Conservation (phyloP, 2,113 vertebrate species). For the Morone saxatilis region DNA sequence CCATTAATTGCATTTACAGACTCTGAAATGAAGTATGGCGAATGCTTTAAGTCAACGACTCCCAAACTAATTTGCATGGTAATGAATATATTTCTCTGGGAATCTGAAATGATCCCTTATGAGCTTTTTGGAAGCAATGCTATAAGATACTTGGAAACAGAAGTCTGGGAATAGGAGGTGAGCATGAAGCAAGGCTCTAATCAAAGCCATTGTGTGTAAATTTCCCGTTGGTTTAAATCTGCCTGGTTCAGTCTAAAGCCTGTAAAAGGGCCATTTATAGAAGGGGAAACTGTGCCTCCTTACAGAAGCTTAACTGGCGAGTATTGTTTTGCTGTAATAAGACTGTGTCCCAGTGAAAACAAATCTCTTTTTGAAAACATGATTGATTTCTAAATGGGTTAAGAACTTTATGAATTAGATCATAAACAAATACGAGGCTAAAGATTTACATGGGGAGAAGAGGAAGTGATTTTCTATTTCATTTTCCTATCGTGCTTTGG, state of each 20-base stretch:
- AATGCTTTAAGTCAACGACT: conserved; percentile 84
- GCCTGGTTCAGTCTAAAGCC: conserved; percentile 55
- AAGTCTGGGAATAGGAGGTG: conserved; percentile 71
- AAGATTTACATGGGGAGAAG: conserved; percentile 13
- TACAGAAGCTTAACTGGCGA: conserved; percentile 41
- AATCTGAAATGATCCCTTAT: conserved; percentile 79
- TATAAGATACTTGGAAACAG: conserved; percentile 57
- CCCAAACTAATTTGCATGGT: conserved; percentile 87
- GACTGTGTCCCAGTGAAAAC: conserved; percentile 36
- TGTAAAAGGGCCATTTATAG: conserved; percentile 58
- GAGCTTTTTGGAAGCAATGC: conserved; percentile 67
- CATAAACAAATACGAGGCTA: conserved; percentile 42
- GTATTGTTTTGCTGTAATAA: conserved; percentile 54
- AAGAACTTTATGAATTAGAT: conserved; percentile 64
- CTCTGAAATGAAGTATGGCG: conserved; percentile 85
- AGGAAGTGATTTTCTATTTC: conserved; percentile 22
- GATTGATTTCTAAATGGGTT: conserved; percentile 65
- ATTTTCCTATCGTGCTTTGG: conserved; percentile 20
- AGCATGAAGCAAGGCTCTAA: conserved; percentile 65
- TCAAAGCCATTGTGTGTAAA: conserved; percentile 71
- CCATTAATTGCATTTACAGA: conserved; percentile 88
- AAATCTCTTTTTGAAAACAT: conserved; percentile 54
- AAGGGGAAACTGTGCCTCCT: conserved; percentile 40
- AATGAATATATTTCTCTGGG: conserved; percentile 86
- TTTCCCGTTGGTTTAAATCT: conserved; percentile 65